Conservation (phyloP, 2,888 invertebrate genomes). For the Yponomeuta malinellus region DNA sequence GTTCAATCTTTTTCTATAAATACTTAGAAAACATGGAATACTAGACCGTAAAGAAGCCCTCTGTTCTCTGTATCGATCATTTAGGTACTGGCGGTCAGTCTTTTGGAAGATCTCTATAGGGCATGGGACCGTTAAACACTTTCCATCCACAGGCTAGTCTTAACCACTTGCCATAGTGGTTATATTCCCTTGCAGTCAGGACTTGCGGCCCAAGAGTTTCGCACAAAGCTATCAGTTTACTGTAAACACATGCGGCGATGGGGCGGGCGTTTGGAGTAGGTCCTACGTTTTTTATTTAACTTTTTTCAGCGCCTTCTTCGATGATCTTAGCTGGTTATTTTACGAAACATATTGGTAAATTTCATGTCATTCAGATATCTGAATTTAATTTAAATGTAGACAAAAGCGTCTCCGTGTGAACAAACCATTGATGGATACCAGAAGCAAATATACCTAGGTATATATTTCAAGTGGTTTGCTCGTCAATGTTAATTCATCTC, state of each 20-base stretch:
- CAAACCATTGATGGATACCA: too few species aligned
- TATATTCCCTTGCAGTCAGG: constrained; percentile 1
- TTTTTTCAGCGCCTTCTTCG: background rate
- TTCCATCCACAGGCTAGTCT: background rate
- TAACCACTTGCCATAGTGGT: background rate
- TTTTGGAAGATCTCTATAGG: background rate
- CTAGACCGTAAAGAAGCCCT: too few species aligned
- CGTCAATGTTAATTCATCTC: too few species aligned
- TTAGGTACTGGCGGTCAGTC: background rate
- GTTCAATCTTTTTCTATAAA: too few species aligned
- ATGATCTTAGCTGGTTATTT: background rate
- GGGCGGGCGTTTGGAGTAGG: background rate
- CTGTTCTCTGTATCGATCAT: too few species aligned
- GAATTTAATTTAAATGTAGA: too few species aligned
- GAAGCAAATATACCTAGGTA: too few species aligned
- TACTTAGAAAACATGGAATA: too few species aligned
- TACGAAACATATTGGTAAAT: too few species aligned
- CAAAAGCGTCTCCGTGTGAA: too few species aligned
- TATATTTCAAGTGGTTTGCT: too few species aligned
- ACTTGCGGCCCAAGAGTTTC: constrained; percentile 10
- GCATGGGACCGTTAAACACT: background rate
- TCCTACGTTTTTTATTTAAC: background rate
- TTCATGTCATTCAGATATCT: too few species aligned
- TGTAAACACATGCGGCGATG: constrained; percentile 8
- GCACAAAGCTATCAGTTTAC: constrained; percentile 15